Evolutionary conservation across 2,113 vertebrate genomes (phyloP).

Genomic region (Amazona vittata): DNA sequence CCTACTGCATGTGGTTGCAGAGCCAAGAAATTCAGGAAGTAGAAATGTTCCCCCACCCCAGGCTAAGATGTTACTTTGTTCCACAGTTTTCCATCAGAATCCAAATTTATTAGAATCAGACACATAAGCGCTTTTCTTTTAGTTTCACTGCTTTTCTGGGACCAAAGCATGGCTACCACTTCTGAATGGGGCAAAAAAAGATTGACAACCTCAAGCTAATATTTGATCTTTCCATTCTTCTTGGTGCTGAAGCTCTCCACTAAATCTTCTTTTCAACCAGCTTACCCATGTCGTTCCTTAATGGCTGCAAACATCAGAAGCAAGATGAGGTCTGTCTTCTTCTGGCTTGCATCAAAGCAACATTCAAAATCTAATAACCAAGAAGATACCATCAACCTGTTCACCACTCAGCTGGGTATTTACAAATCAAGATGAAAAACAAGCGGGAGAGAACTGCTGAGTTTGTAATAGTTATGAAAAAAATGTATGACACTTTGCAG

Average conservation of each 20-base stretch:
- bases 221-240: not conserved
- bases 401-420: not conserved
- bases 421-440: conserved; percentile 18
- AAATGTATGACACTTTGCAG: not conserved
- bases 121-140: not conserved
- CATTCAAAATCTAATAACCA: not conserved
- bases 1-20: not conserved
- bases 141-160: not conserved
- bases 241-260: not conserved
- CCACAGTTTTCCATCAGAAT: not conserved
- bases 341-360: conserved; percentile 8
- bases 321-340: not conserved
- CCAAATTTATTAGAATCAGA: not conserved
- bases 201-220: not conserved
- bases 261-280: not conserved
- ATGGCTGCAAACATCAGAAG: not conserved
- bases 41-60: not conserved
- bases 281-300: not conserved
- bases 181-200: not conserved
- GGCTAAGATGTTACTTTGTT: not conserved
- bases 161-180: not conserved
- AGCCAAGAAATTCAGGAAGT: not conserved
- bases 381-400: not conserved
- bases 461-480: conserved; percentile 14
- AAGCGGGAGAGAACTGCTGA: not conserved